Evolutionary conservation across 2,888 invertebrate genomes (phyloP), one percentile per base, ranked within the genome.

Genomic region (Zootermopsis nevadensis): DNA sequence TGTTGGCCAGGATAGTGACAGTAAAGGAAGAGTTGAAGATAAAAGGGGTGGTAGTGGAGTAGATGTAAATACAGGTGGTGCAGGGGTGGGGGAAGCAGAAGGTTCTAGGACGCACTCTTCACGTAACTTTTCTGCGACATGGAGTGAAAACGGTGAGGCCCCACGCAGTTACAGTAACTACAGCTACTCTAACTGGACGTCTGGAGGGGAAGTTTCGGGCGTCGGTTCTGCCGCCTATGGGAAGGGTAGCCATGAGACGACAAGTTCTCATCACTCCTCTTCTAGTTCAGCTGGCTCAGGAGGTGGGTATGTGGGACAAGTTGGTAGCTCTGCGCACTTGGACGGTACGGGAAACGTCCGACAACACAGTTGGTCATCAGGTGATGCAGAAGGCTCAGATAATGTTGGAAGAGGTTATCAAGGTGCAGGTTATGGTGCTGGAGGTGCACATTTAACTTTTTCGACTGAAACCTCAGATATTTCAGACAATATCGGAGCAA

Each of bases 401-500:
- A 38, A 74, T 74, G n/a, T 12, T 74, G 38, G 72, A 6, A 38
- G 77, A 77, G 55, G 24, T 53, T 10, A 48, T 33, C 19, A 33
- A 31, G 69, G 33, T 33, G 12, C 33, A 31, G 33, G 33, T 22
- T 69, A 33, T 77, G 55, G 77, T 53, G 19, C 19, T 48, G 48
- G 19, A 48, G 48, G 48, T 48, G 19, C 48, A 19, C 48, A 77
- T 48, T 53, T 53, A 33, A 33, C 55, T 4, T 79, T 60, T n/a
- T 79, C 79, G 19, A 53, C 42, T 33, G 79, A 79, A 53, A 79
- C 79, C 7, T 79, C 79, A 79, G 60, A 60, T 27, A 79, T 79
- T 79, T 33, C 33, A 60, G n/a, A 60, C n/a, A 35, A 38, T 15
- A 38, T 74, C 8, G 74, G 74, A 35, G 38, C 74, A 38, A 22